Percentiles rank a stretch among this genome's conserved stretches.
Evolutionary conservation across 1,140 invertebrate genomes (phyloP).

Genomic region (Calephelis virginiensis): DNA sequence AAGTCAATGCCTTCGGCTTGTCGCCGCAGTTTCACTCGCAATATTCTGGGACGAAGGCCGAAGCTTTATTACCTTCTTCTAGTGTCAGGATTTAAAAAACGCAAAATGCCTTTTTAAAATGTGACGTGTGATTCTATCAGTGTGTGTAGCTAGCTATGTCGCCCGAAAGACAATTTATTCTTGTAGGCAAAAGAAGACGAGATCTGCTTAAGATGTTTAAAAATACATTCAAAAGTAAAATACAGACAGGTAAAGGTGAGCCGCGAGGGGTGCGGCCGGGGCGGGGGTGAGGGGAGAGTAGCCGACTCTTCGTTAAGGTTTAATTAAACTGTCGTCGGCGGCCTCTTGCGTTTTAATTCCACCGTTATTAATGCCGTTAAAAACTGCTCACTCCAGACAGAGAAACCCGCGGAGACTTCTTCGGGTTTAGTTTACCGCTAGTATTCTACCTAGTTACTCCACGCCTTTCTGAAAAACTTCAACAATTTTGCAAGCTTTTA

Average conservation of each 20-base stretch:
- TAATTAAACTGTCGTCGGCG: slow-evolving; percentile 76
- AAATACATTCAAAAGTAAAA: slow-evolving; percentile 59
- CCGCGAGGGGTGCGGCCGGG: slow-evolving; percentile 36
- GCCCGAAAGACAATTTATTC: too few species aligned
- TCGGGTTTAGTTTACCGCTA: neutral
- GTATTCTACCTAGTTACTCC: too few species aligned
- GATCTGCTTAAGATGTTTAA: slow-evolving; percentile 20
- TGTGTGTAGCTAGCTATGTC: too few species aligned
- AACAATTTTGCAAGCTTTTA: too few species aligned
- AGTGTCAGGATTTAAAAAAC: too few species aligned
- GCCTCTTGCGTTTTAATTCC: slow-evolving; percentile 77
- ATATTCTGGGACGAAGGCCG: too few species aligned
- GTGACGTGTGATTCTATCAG: too few species aligned
- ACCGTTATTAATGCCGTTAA: slow-evolving; percentile 77
- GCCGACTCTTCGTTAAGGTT: slow-evolving; percentile 71
- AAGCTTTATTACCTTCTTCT: too few species aligned
- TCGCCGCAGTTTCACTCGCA: too few species aligned
- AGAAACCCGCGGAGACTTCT: slow-evolving; percentile 30
- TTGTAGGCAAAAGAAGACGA: neutral
- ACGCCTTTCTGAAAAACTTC: too few species aligned
- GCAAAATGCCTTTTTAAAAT: too few species aligned
- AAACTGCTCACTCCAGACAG: slow-evolving; percentile 60
- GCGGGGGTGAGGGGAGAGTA: slow-evolving; percentile 33
- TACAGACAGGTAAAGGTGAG: slow-evolving; percentile 65
- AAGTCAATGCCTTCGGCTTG: too few species aligned